Percentiles rank a stretch among this genome's conserved stretches.
Evolutionary conservation across 53 echinoderm and acorn worm species (phyloP).

Genomic region (Pentamera pediparva): DNA sequence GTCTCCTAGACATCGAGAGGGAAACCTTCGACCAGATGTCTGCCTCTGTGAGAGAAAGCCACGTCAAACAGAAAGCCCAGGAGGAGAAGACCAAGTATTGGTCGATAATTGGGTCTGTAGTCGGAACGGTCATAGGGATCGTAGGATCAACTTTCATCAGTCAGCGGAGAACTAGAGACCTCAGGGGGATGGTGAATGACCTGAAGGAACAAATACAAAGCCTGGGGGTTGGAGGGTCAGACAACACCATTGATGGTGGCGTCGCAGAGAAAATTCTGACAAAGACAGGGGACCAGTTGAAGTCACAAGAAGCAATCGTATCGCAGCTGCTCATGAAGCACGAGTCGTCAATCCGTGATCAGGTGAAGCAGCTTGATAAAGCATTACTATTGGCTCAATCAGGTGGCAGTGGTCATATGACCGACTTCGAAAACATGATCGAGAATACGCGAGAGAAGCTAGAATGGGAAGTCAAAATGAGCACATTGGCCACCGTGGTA

Average conservation of each 20-base stretch:
- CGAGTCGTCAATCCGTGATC: conserved; percentile 48
- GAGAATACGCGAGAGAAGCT: conserved; percentile 75
- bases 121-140: conserved; percentile 72
- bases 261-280: conserved; percentile 21
- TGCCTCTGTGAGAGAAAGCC: conserved; percentile 71
- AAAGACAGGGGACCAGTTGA: conserved; percentile 47
- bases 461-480: conserved; percentile 98
- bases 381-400: conserved; percentile 34
- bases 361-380: conserved; percentile 55
- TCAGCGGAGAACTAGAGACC: conserved; percentile 60
- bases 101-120: conserved; percentile 71
- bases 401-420: conserved; percentile 45
- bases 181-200: conserved; percentile 61
- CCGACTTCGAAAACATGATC: conserved; percentile 65
- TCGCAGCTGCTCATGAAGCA: conserved; percentile 50
- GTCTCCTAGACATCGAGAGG: conserved; percentile 54
- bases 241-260: conserved; percentile 12
- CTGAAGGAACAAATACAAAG: conserved; percentile 42
- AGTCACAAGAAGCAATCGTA: conserved; percentile 47
- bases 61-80: conserved; percentile 75
- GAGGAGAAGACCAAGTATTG: conserved; percentile 93
- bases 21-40: conserved; percentile 61
- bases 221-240: not conserved
- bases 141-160: conserved; percentile 66
- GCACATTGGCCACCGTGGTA: conserved; percentile 87